phyloP scores from a whole-genome alignment of 2,797 vertebrate species.

The Rhynchonycteris naso region DNA sequence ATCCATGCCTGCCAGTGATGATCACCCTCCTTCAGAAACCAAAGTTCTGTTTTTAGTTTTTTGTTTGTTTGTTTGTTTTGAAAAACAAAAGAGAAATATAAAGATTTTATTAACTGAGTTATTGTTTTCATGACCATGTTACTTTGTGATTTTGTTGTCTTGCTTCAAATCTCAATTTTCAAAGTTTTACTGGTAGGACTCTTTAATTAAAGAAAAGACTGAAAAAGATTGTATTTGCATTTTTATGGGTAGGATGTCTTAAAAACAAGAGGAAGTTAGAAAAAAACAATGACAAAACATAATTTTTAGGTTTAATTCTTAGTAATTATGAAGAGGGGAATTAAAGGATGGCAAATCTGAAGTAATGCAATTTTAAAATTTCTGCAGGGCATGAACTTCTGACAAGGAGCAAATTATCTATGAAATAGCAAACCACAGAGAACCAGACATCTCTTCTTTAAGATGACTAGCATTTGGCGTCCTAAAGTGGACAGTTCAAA shows the following conservation, averaged over 20 bases:
- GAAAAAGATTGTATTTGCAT: neutral
- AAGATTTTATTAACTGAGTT: constrained; percentile 27
- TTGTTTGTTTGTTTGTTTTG: constrained; percentile 4
- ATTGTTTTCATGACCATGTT: constrained; percentile 17
- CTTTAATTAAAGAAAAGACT: neutral
- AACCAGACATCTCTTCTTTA: neutral
- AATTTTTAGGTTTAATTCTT: constrained; percentile 15
- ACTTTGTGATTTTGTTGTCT: neutral
- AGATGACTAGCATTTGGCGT: neutral
- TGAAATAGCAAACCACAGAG: neutral
- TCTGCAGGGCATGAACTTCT: neutral
- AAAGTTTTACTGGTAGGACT: constrained; percentile 44
- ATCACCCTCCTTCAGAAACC: neutral
- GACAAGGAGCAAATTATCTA: neutral
- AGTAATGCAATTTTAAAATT: neutral
- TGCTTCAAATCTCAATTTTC: constrained; percentile 28
- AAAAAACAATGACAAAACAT: neutral
- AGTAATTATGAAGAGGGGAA: neutral
- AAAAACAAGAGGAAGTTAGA: neutral
- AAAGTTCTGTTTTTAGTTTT: neutral
- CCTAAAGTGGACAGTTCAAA: neutral
- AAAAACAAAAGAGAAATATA: constrained; percentile 54
- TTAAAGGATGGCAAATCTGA: neutral
- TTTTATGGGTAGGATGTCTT: neutral
- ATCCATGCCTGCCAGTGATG: neutral